Percentiles rank a stretch among this genome's conserved stretches.
phyloP scores from a whole-genome alignment of 30 jellyfish, hydroid and myxozoan species.

The Aurelia coerulea region DNA sequence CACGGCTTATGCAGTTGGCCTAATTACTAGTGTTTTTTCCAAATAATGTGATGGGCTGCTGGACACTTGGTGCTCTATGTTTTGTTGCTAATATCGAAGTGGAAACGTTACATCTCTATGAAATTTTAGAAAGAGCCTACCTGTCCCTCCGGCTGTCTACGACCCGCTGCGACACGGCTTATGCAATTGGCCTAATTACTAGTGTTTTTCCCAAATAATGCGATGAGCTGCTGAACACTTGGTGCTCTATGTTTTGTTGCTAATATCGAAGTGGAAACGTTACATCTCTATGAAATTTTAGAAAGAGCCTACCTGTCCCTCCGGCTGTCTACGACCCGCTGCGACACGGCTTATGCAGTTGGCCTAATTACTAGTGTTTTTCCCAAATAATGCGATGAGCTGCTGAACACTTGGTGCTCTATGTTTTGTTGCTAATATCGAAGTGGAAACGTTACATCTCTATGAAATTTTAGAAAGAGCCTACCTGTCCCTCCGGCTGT shows the following conservation, averaged over 20 bases:
- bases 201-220: not conserved
- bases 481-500: not conserved
- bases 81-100: no score
- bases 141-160: slow-evolving; percentile 3
- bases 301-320: not conserved
- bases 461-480: not conserved
- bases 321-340: not conserved
- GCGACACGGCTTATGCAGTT: not conserved
- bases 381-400: not conserved
- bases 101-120: no score
- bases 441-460: no score
- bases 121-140: no score
- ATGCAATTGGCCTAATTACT: not conserved
- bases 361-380: not conserved
- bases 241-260: no score
- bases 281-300: not conserved
- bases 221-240: not conserved
- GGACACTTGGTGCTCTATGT: no score
- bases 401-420: not conserved
- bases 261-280: no score
- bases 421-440: no score
- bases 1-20: not conserved
- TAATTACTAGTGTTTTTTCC: no score
- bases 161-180: not conserved
- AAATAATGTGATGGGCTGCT: no score